Percentiles rank a stretch among this genome's conserved stretches.
Evolutionary conservation across 2,797 vertebrate species (phyloP).

Genomic region (Sciurus carolinensis): DNA sequence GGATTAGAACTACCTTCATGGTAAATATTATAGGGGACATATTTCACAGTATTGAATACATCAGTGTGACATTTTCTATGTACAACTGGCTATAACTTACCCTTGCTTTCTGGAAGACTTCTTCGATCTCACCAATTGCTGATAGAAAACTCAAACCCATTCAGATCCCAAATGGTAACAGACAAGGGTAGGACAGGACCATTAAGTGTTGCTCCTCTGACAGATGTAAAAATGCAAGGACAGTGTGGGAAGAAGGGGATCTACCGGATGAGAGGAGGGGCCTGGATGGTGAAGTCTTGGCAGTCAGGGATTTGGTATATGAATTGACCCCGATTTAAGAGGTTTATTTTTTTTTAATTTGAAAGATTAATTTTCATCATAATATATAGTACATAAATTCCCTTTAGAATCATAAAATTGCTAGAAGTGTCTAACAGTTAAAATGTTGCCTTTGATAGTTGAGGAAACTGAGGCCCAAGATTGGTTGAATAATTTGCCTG

Average conservation of each 20-base stretch:
- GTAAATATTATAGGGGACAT: not conserved
- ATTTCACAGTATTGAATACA: not conserved
- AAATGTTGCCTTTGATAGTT: not conserved
- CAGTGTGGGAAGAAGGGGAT: not conserved
- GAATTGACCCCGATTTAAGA: slow-evolving; percentile 28
- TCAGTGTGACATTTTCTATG: not conserved
- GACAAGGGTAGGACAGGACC: not conserved
- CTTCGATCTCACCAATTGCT: not conserved
- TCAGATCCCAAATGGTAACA: not conserved
- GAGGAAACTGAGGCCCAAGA: not conserved
- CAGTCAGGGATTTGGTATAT: not conserved
- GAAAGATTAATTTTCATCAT: slow-evolving; percentile 13
- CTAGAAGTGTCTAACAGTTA: not conserved
- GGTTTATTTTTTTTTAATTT: not conserved
- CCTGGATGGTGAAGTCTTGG: not conserved
- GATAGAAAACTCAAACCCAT: slow-evolving; percentile 25
- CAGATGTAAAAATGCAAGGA: not conserved
- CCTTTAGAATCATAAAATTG: not conserved
- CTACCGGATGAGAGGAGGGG: not conserved
- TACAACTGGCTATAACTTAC: not conserved
- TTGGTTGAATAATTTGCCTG: not conserved
- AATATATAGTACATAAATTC: not conserved
- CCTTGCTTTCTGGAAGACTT: not conserved
- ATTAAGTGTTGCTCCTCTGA: not conserved
- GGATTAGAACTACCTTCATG: not conserved